Conservation (phyloP, 2,797 vertebrate species). For the Mormyrus hasselquistii region DNA sequence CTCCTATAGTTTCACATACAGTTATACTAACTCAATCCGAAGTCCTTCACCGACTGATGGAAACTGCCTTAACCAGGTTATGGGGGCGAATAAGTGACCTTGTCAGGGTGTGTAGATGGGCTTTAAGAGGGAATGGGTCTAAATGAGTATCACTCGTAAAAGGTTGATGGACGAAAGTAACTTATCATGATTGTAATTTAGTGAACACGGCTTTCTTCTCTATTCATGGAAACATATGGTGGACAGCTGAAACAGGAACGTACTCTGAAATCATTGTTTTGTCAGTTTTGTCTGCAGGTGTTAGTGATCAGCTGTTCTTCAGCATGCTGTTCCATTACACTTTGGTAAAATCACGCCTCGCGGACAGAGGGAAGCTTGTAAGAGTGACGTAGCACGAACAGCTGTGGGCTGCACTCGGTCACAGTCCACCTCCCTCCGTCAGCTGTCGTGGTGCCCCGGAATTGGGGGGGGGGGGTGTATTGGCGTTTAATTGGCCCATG, state of each 20-base stretch:
- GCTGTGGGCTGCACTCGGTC: constrained; percentile 32
- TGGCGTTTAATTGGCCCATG: neutral
- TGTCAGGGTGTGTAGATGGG: neutral
- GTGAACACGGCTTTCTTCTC: neutral
- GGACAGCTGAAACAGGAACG: neutral
- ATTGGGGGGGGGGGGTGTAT: neutral
- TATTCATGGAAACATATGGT: neutral
- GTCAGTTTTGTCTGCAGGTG: neutral
- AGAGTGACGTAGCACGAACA: constrained; percentile 30
- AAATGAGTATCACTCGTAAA: neutral
- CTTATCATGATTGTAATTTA: neutral
- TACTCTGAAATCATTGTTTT: neutral
- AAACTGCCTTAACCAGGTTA: neutral
- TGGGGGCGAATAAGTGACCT: neutral
- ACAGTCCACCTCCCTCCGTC: neutral
- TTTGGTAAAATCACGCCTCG: neutral
- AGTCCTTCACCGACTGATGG: neutral
- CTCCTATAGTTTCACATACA: neutral
- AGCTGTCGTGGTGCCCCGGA: neutral
- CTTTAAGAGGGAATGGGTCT: neutral
- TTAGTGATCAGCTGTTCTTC: neutral
- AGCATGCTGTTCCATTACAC: neutral
- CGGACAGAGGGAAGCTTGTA: constrained; percentile 17
- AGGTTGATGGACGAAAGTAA: neutral
- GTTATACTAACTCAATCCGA: neutral